A percentile compares a stretch with the other conserved stretches of the same genome.
Conservation (phyloP, 2,113 vertebrate genomes). For the Burhinus oedicnemus region DNA sequence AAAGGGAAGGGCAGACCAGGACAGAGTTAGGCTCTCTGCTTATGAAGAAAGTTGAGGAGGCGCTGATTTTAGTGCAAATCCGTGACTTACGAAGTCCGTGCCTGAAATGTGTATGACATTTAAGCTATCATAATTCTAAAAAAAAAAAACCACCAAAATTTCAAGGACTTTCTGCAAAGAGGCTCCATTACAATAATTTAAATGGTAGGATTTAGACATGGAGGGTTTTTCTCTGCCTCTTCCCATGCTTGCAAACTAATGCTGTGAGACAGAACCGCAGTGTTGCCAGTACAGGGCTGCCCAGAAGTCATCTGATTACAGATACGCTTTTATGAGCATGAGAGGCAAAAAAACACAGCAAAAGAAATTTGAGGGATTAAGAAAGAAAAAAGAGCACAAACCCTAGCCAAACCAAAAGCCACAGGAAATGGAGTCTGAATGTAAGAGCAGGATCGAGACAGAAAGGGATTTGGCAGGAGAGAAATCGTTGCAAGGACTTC, state of each 20-base stretch:
- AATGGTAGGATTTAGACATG: background rate
- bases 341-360: background rate
- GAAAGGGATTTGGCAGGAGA: conserved; percentile 41
- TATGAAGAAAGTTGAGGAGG: background rate
- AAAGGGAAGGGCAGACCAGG: background rate
- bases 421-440: conserved; percentile 59
- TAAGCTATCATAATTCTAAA: background rate
- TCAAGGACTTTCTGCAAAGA: background rate
- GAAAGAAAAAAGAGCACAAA: background rate
- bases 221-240: background rate
- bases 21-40: background rate
- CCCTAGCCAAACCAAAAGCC: conserved; percentile 54
- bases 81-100: background rate
- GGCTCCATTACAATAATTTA: background rate
- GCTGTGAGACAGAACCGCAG: background rate
- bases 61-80: background rate
- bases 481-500: background rate
- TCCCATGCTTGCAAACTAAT: background rate
- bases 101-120: background rate
- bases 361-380: conserved; percentile 54
- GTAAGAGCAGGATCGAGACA: background rate
- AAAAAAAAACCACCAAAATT: background rate
- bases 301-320: background rate
- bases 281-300: background rate
- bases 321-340: background rate